These are phyloP conservation scores for Acrobasis suavella DNA, from an alignment of 2,888 invertebrate species.

Conservation along the genomic window DNA sequence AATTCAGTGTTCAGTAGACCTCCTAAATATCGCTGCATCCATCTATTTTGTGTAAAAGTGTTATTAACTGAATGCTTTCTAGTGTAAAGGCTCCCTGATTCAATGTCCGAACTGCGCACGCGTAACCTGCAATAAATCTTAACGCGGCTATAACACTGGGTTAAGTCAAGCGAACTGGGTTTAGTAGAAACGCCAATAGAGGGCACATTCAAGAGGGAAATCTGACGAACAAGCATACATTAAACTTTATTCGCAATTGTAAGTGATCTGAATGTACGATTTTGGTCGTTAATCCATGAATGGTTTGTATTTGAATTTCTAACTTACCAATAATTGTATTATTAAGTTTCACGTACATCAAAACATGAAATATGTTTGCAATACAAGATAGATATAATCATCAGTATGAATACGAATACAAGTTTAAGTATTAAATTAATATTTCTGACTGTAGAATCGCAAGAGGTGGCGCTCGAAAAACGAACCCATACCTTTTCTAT, in stretches of 20 bases:
- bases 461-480: too few species aligned
- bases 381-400: too few species aligned
- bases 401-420: too few species aligned
- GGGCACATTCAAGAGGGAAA: not conserved
- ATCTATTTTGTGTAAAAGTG: too few species aligned
- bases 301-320: not conserved
- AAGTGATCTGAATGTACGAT: constrained; percentile 11
- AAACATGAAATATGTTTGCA: not conserved
- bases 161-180: constrained; percentile 17
- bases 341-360: not conserved
- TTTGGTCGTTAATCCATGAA: constrained; percentile 5
- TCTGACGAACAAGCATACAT: constrained; percentile 10
- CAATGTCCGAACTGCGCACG: constrained; percentile 19
- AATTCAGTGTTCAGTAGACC: too few species aligned
- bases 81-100: constrained; percentile 16
- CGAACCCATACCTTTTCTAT: too few species aligned
- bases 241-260: constrained; percentile 16
- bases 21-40: too few species aligned
- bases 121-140: constrained; percentile 18
- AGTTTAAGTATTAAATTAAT: too few species aligned
- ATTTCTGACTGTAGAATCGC: too few species aligned
- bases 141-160: constrained; percentile 12
- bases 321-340: not conserved
- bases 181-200: not conserved
- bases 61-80: not conserved